Conservation (phyloP, 1,140 invertebrate genomes). For the Bombus superbus region DNA sequence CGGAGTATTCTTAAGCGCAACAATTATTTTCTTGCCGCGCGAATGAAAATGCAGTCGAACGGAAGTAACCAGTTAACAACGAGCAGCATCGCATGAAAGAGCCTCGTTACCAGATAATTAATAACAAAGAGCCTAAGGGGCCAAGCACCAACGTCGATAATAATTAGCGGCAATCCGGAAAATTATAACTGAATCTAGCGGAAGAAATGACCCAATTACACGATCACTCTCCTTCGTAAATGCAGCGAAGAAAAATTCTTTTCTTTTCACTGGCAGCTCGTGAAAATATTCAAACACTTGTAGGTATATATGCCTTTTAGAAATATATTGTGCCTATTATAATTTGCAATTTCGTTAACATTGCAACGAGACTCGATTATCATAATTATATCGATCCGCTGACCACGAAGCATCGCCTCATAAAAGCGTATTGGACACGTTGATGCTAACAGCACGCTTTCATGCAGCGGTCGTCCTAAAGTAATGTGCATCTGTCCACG, state of each 20-base stretch:
- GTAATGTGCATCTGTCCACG: too few species aligned
- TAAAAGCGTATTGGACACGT: too few species aligned
- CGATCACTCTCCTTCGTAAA: neutral
- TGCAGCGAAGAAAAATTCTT: neutral
- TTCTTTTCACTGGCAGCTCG: neutral
- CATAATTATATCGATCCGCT: too few species aligned
- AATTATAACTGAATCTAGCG: neutral
- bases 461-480: too few species aligned
- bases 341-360: too few species aligned
- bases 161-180: conserved; percentile 6
- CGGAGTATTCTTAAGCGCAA: neutral
- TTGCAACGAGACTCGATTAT: too few species aligned
- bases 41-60: neutral
- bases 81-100: neutral
- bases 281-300: neutral
- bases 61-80: conserved; percentile 6
- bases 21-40: neutral
- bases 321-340: neutral
- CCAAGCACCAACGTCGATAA: neutral
- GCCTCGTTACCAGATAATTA: neutral
- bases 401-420: too few species aligned
- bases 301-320: neutral
- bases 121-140: neutral
- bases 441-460: too few species aligned
- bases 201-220: conserved; percentile 17